Evolutionary conservation across 2,797 vertebrate genomes (phyloP).

Genomic region (Micropoecilia bifurca): DNA sequence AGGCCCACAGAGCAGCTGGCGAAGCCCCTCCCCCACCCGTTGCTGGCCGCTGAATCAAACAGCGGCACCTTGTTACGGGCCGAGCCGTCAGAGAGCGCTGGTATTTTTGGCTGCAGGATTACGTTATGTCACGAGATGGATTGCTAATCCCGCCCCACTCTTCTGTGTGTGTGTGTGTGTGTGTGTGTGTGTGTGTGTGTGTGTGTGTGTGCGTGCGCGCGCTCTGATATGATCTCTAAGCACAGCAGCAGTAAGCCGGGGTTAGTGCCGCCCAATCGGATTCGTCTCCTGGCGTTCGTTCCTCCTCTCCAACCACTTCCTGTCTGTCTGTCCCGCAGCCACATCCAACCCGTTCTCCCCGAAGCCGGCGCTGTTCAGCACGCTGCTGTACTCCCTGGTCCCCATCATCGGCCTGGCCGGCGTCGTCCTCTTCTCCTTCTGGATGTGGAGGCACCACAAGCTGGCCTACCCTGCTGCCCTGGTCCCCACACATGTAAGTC

Average conservation of each 20-base stretch:
- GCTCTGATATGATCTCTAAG: conserved; percentile 55
- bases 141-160: conserved; percentile 58
- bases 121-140: conserved; percentile 75
- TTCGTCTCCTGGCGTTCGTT: background rate
- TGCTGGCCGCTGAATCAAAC: conserved; percentile 37
- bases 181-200: conserved; percentile 18
- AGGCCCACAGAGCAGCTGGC: conserved; percentile 51
- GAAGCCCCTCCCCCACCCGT: conserved; percentile 15
- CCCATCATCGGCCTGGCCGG: conserved; percentile 94
- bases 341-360: conserved; percentile 92
- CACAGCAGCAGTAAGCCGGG: conserved; percentile 49
- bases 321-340: conserved; percentile 73
- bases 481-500: conserved; percentile 96
- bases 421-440: conserved; percentile 94
- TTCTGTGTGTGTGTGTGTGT: conserved; percentile 21
- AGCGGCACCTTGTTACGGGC: conserved; percentile 52
- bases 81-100: conserved; percentile 61
- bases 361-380: conserved; percentile 93
- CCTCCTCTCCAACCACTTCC: background rate
- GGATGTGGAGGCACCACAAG: conserved; percentile 99
- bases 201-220: conserved; percentile 16
- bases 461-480: conserved; percentile 96
- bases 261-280: conserved; percentile 43
- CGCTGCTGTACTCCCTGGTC: conserved; percentile 94
- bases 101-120: conserved; percentile 78